Evolutionary conservation across 1,140 invertebrate species (phyloP).

Genomic region (Branchinecta lynchi): DNA sequence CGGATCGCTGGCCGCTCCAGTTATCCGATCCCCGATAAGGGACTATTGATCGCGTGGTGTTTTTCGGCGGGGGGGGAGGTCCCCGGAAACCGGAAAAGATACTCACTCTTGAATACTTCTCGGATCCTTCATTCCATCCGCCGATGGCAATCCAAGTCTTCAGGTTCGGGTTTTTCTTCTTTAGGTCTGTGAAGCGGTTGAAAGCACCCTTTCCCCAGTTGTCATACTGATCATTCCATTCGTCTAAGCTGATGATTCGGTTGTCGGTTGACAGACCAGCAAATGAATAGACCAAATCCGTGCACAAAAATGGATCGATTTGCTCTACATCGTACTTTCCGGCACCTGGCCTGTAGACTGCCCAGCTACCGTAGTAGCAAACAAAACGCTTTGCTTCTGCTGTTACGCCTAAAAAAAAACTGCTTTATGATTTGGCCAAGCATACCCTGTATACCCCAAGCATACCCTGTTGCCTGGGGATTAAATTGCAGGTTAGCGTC

Average conservation of each 20-base stretch:
- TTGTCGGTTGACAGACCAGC: constrained; percentile 37
- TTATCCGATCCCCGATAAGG: too few species aligned
- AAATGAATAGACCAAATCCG: constrained; percentile 56
- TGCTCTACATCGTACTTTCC: constrained; percentile 47
- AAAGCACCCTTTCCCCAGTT: constrained; percentile 38
- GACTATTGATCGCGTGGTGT: too few species aligned
- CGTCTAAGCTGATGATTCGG: constrained; percentile 39
- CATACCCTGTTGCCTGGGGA: too few species aligned
- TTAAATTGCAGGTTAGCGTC: too few species aligned
- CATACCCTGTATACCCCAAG: too few species aligned
- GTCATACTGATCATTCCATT: constrained; percentile 43
- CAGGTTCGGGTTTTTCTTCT: constrained; percentile 39
- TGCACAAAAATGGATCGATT: constrained; percentile 51
- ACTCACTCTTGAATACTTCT: constrained; percentile 31
- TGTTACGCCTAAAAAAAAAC: not conserved
- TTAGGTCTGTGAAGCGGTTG: constrained; percentile 36
- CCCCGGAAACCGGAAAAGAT: not conserved
- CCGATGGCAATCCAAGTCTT: constrained; percentile 56
- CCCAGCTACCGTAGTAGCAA: constrained; percentile 59
- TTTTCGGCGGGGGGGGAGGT: too few species aligned
- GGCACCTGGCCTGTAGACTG: constrained; percentile 44
- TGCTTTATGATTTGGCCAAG: too few species aligned
- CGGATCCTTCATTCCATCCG: constrained; percentile 49
- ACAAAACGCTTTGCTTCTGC: constrained; percentile 36
- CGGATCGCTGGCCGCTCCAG: too few species aligned